These are phyloP conservation scores for Drosophila sp. DNA, from an alignment of 1,140 invertebrate species.

Conservation along the genomic window DNA sequence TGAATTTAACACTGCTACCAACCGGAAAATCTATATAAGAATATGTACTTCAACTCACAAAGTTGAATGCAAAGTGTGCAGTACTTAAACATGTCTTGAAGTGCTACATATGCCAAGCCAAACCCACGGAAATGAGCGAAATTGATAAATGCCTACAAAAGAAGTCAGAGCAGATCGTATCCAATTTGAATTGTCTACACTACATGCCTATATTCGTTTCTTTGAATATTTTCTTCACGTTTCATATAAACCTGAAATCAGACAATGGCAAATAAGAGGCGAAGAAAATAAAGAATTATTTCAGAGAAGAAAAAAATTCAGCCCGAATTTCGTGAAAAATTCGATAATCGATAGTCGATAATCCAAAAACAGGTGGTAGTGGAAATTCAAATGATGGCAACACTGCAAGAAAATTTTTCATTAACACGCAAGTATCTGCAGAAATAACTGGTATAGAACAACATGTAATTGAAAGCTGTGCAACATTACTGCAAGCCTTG, in stretches of 20 bases:
- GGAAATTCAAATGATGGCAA: too few species aligned
- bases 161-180: not conserved
- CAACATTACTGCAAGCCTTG: conserved; percentile 20
- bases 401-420: conserved; percentile 21
- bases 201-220: conserved; percentile 2
- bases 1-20: not conserved
- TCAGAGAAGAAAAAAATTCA: too few species aligned
- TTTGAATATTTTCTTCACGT: conserved; percentile 13
- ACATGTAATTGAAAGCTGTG: conserved; percentile 24
- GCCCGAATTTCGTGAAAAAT: conserved; percentile 3
- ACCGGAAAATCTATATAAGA: not conserved
- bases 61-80: not conserved
- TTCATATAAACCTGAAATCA: too few species aligned
- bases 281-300: conserved; percentile 1
- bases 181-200: conserved; percentile 1
- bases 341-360: too few species aligned
- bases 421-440: not conserved
- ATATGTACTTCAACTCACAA: not conserved
- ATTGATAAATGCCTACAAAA: not conserved
- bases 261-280: too few species aligned
- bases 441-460: conserved; percentile 13
- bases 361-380: too few species aligned
- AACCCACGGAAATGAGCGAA: conserved; percentile 1
- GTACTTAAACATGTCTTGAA: not conserved
- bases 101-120: not conserved